Percentiles rank a stretch among this genome's conserved stretches.
Conservation (phyloP, 2,888 invertebrate species). For the Microplitis deprimator region DNA sequence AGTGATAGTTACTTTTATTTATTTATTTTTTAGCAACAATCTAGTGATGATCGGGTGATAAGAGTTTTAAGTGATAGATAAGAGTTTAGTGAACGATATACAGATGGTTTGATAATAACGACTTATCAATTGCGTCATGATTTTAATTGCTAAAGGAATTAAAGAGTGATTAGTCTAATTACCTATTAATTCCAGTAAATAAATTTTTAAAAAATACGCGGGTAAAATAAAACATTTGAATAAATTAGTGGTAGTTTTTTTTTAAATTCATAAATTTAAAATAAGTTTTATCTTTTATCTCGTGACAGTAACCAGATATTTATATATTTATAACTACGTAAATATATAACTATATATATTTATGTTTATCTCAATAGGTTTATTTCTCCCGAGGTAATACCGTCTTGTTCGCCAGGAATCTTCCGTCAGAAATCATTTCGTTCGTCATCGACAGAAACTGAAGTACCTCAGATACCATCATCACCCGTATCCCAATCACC, state of each 20-base stretch:
- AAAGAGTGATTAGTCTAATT: conserved; percentile 1
- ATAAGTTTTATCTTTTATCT: too few species aligned
- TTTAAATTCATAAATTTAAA: too few species aligned
- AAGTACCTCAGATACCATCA: conserved; percentile 62
- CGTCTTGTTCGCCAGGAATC: conserved; percentile 76
- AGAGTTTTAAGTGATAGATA: conserved; percentile 14
- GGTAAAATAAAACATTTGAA: background rate
- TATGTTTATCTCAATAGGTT: conserved; percentile 69
- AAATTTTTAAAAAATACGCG: background rate
- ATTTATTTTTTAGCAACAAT: background rate
- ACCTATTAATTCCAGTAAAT: background rate
- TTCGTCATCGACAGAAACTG: conserved; percentile 67
- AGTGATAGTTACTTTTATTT: background rate
- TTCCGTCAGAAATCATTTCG: conserved; percentile 75
- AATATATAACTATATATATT: too few species aligned
- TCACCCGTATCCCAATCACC: background rate
- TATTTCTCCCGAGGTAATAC: conserved; percentile 76
- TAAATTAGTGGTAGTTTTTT: too few species aligned
- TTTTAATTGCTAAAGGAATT: background rate
- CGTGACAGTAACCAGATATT: too few species aligned
- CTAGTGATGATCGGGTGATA: conserved; percentile 18
- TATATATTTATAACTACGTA: too few species aligned
- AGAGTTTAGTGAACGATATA: conserved; percentile 20
- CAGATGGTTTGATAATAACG: conserved; percentile 27
- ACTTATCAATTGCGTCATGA: conserved; percentile 19